Evolutionary conservation across 2,888 invertebrate genomes (phyloP).

Genomic region (Hybos culiciformis): DNA sequence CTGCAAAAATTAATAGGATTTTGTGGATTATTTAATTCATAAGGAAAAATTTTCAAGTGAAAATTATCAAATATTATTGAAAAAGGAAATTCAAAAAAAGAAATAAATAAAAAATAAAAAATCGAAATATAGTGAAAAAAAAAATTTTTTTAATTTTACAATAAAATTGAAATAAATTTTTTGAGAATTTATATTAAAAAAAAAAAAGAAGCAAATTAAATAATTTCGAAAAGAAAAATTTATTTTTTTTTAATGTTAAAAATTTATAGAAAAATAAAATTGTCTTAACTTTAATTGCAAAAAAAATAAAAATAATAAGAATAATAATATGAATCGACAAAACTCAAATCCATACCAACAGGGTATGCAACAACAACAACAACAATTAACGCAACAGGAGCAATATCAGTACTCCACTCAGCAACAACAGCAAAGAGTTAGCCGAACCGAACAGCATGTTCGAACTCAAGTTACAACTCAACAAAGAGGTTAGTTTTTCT

Average conservation of each 20-base stretch:
- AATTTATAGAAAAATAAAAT: background rate
- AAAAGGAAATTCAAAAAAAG: background rate
- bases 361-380: slow-evolving; percentile 35
- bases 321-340: slow-evolving; percentile 52
- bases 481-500: slow-evolving; percentile 59
- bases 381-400: slow-evolving; percentile 40
- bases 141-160: too few species aligned
- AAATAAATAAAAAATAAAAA: background rate
- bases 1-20: background rate
- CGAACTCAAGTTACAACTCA: slow-evolving; percentile 62
- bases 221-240: background rate
- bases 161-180: background rate
- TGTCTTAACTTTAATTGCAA: too few species aligned
- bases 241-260: background rate
- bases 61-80: background rate
- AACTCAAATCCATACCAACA: slow-evolving; percentile 40
- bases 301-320: too few species aligned
- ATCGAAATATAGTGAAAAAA: background rate
- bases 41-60: background rate
- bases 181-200: background rate
- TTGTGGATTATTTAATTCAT: background rate
- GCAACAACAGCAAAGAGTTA: slow-evolving; percentile 44
- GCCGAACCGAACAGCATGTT: slow-evolving; percentile 63
- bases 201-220: background rate
- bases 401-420: slow-evolving; percentile 39